Evolutionary conservation across 2,113 vertebrate genomes (phyloP).

Genomic region (Phylloscopus whistleri): DNA sequence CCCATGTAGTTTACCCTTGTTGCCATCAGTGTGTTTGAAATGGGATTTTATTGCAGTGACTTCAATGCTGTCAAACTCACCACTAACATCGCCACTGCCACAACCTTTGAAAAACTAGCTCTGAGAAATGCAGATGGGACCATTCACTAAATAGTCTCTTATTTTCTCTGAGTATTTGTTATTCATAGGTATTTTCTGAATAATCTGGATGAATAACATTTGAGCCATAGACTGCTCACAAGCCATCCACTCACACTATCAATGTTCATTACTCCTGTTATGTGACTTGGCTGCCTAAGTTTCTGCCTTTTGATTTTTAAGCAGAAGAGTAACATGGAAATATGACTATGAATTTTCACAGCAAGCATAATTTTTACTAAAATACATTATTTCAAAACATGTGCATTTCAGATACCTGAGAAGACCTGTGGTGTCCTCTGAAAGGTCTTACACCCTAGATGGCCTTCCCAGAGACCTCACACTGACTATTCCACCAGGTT

Average conservation of each 20-base stretch:
- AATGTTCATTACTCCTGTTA: conserved; percentile 17
- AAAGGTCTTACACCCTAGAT: neutral
- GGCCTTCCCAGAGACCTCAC: neutral
- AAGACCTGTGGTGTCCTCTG: neutral
- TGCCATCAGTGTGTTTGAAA: neutral
- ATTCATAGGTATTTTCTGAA: conserved; percentile 39
- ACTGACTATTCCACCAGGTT: neutral
- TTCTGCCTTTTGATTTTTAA: conserved; percentile 21
- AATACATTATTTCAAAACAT: neutral
- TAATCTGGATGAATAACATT: conserved; percentile 15
- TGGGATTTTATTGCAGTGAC: neutral
- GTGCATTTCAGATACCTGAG: neutral
- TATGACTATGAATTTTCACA: neutral
- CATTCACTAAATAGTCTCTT: neutral
- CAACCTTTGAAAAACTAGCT: neutral
- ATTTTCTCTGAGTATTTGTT: conserved; percentile 23
- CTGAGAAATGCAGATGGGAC: neutral
- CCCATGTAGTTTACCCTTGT: neutral
- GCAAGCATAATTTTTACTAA: neutral
- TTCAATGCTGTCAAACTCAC: neutral
- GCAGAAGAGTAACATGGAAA: neutral
- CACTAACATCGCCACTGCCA: fast-evolving
- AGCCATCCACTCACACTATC: neutral
- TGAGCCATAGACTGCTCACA: neutral
- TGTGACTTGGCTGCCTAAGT: neutral